Percentiles rank a stretch among this genome's conserved stretches.
These are phyloP conservation scores for Bradypus variegatus DNA, from an alignment of 2,797 vertebrate genomes.

Conservation along the genomic window DNA sequence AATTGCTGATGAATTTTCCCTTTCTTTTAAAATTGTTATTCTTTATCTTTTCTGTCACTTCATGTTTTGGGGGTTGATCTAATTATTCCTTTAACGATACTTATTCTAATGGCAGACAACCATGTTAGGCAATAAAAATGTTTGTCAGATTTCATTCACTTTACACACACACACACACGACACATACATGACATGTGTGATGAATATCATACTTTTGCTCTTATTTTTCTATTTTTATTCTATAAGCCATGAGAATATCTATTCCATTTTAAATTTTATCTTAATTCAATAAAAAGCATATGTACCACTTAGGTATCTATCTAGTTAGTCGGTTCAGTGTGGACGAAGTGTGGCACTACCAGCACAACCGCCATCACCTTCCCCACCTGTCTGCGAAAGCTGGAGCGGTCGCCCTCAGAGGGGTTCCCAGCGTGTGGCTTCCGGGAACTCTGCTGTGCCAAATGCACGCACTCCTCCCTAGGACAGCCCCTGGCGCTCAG, in stretches of 20 bases:
- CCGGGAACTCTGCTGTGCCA: background rate
- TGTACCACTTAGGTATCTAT: background rate
- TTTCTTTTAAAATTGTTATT: background rate
- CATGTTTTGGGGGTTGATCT: background rate
- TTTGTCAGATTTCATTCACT: background rate
- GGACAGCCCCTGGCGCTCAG: rapidly evolving
- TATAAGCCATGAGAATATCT: background rate
- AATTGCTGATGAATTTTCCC: background rate
- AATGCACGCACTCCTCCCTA: too few species aligned
- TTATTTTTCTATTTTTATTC: background rate
- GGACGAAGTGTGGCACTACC: background rate
- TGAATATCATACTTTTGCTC: background rate
- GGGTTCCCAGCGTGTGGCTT: rapidly evolving
- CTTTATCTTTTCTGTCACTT: background rate
- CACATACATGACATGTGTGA: background rate
- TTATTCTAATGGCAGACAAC: background rate
- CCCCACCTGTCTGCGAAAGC: background rate
- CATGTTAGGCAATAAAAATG: background rate
- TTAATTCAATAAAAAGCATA: background rate
- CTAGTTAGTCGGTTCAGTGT: background rate
- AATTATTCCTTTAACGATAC: background rate
- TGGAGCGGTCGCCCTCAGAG: background rate
- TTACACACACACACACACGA: background rate
- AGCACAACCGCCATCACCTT: background rate
- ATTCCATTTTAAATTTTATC: background rate